Evolutionary conservation across 2,888 invertebrate genomes (phyloP).

Genomic region (Apomyelois bistriatella): DNA sequence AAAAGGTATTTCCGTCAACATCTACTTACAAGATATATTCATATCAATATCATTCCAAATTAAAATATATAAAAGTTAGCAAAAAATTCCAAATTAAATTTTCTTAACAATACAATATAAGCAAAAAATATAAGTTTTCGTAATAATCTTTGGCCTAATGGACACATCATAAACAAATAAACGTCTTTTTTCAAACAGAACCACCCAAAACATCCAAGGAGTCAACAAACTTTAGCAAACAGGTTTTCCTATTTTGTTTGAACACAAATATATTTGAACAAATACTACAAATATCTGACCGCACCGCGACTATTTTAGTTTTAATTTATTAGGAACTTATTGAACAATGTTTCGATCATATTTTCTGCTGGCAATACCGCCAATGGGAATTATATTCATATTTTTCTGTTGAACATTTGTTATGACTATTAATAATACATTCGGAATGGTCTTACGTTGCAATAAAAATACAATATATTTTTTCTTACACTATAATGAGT

Average conservation of each 20-base stretch:
- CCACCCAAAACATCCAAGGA: slow-evolving; percentile 61
- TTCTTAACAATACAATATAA: too few relatives aligned
- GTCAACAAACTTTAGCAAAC: slow-evolving; percentile 73
- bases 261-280: slow-evolving; percentile 64
- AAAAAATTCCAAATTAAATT: not conserved
- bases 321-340: slow-evolving; percentile 10
- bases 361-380: not conserved
- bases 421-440: slow-evolving; percentile 1
- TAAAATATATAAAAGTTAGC: not conserved
- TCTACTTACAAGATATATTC: too few relatives aligned
- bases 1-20: too few relatives aligned
- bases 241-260: slow-evolving; percentile 67
- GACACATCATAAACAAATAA: not conserved
- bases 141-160: too few relatives aligned
- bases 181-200: slow-evolving; percentile 28
- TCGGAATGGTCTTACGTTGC: not conserved
- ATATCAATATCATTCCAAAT: too few relatives aligned
- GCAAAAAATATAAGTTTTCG: too few relatives aligned
- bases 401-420: not conserved
- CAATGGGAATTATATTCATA: slow-evolving; percentile 7
- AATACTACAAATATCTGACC: slow-evolving; percentile 31
- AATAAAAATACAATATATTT: not conserved
- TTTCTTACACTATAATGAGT: not conserved
- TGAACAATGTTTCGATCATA: not conserved
- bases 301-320: slow-evolving; percentile 3